phyloP scores from a whole-genome alignment of 2,113 vertebrate species.

The Melanotaenia duboulayi region DNA sequence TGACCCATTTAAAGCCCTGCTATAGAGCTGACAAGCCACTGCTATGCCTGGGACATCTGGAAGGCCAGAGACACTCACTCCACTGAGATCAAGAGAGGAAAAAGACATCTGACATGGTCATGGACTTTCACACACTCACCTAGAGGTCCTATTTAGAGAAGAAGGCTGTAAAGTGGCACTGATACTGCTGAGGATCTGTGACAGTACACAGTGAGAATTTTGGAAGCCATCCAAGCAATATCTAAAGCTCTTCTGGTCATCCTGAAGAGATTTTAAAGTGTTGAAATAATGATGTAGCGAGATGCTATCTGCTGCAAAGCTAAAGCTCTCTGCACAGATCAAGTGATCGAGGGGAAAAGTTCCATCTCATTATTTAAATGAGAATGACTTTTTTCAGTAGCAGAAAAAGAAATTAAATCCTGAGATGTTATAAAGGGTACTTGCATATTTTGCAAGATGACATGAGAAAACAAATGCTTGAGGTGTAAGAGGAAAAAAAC shows the following conservation, averaged over 20 bases:
- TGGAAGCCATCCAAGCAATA: conserved; percentile 49
- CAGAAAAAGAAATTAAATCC: conserved; percentile 34
- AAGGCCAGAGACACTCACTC: conserved; percentile 48
- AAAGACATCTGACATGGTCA: conserved; percentile 43
- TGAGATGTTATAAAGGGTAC: conserved; percentile 40
- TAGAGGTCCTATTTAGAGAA: conserved; percentile 26
- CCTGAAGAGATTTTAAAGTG: conserved; percentile 49
- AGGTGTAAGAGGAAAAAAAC: conserved; percentile 16
- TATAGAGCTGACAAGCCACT: conserved; percentile 73
- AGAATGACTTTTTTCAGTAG: conserved; percentile 55
- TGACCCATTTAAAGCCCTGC: conserved; percentile 79
- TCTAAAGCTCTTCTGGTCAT: conserved; percentile 43
- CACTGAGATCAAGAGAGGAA: conserved; percentile 42
- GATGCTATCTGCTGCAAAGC: conserved; percentile 46
- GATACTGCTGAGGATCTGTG: conserved; percentile 38
- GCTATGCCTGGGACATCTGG: conserved; percentile 80
- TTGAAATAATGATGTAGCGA: conserved; percentile 15
- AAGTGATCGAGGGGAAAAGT: conserved; percentile 49
- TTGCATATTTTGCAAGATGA: conserved; percentile 47
- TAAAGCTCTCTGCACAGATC: conserved; percentile 58
- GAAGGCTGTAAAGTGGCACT: conserved; percentile 28
- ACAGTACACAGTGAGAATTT: conserved; percentile 31
- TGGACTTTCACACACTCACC: conserved; percentile 53
- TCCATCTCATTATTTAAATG: conserved; percentile 71
- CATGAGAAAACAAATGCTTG: conserved; percentile 24